phyloP scores from a whole-genome alignment of 2,797 vertebrate genomes.

The Phoxinus dragarum region DNA sequence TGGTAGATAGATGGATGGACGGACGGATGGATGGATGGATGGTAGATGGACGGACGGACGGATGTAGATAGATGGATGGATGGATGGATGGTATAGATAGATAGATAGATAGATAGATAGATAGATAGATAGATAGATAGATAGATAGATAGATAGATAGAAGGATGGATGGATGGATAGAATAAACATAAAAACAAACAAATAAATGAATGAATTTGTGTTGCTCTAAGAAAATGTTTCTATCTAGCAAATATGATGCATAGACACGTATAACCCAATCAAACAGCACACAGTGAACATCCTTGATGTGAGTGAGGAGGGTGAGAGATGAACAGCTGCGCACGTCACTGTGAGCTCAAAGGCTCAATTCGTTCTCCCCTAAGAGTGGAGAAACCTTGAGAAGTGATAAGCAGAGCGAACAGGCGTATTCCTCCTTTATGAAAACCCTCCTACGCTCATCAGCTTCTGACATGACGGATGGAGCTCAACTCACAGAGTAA shows the following conservation, averaged over 20 bases:
- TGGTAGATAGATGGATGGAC: neutral
- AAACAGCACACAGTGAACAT: neutral
- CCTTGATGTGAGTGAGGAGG: neutral
- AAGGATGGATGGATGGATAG: neutral
- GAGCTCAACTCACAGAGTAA: neutral
- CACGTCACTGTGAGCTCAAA: conserved; percentile 25
- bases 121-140: neutral
- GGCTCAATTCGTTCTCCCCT: conserved; percentile 23
- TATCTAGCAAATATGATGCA: neutral
- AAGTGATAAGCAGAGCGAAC: conserved; percentile 25
- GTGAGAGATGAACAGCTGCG: neutral
- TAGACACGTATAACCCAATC: neutral
- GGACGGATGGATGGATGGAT: neutral
- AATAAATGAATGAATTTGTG: neutral
- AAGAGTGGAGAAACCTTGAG: conserved; percentile 43
- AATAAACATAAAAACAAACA: neutral
- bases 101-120: too few species aligned
- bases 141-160: neutral
- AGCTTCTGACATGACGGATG: conserved; percentile 3
- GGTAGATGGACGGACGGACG: neutral
- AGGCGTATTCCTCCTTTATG: neutral
- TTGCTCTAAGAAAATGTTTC: neutral
- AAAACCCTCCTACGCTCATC: conserved; percentile 10
- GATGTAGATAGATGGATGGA: neutral
- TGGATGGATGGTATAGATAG: too few species aligned